phyloP scores from a whole-genome alignment of 2,113 vertebrate species.

The Ia io region DNA sequence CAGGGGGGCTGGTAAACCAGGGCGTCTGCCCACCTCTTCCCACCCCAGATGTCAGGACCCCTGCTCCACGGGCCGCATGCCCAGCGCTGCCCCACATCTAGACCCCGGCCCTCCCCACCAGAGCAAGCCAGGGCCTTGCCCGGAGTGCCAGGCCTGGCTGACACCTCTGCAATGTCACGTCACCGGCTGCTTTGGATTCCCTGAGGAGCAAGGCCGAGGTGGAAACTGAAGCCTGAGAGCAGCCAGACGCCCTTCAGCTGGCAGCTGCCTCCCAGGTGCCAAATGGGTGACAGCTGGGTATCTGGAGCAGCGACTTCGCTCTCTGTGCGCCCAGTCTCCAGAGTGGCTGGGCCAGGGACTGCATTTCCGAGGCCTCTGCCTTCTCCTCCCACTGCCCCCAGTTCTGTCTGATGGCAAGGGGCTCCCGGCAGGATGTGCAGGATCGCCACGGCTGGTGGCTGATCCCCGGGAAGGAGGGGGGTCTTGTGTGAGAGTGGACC shows the following conservation, averaged over 20 bases:
- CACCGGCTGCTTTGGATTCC: not conserved
- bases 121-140: too few relatives aligned
- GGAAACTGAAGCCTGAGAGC: not conserved
- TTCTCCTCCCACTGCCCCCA: not conserved
- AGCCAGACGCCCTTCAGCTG: not conserved
- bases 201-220: not conserved
- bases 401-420: too few relatives aligned
- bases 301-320: not conserved
- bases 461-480: not conserved
- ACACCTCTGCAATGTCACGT: not conserved
- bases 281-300: not conserved
- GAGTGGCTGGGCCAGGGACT: too few relatives aligned
- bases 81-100: not conserved
- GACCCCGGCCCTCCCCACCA: accelerated
- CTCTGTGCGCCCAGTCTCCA: not conserved
- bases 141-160: not conserved
- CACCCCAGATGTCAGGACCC: too few relatives aligned
- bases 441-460: accelerated
- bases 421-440: accelerated
- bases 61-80: accelerated
- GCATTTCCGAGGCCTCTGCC: not conserved
- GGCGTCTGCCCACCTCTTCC: not conserved
- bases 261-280: not conserved
- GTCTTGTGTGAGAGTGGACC: not conserved
- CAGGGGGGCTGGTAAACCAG: not conserved